These are phyloP conservation scores for Andrena trimmerana DNA, from an alignment of 2,888 invertebrate species.

Conservation along the genomic window DNA sequence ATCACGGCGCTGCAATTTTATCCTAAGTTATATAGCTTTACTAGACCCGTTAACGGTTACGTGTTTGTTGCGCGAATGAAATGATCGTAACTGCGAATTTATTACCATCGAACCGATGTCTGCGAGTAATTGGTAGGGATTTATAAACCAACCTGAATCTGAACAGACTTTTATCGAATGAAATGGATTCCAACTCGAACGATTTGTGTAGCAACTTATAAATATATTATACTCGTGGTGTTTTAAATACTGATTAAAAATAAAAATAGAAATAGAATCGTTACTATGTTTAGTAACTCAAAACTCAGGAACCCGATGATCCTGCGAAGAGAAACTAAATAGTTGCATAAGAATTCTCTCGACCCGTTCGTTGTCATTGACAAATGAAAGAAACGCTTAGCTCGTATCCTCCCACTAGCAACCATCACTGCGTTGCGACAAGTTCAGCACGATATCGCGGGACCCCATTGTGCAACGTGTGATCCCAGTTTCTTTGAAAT, in stretches of 20 bases:
- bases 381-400: conserved; percentile 36
- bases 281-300: too few relatives aligned
- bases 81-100: conserved; percentile 2
- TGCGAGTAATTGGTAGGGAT: neutral
- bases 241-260: neutral
- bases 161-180: neutral
- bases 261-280: too few relatives aligned
- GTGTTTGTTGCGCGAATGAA: conserved; percentile 9
- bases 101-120: neutral
- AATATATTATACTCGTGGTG: neutral
- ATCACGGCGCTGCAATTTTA: conserved; percentile 14
- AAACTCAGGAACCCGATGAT: neutral
- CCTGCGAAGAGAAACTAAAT: neutral
- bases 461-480: conserved; percentile 21
- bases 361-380: conserved; percentile 54
- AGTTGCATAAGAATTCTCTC: conserved; percentile 6
- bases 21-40: conserved; percentile 1
- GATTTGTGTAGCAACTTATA: conserved; percentile 4
- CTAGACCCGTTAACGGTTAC: conserved; percentile 8
- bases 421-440: conserved; percentile 26
- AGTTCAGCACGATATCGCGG: conserved; percentile 32
- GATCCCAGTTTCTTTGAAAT: conserved; percentile 49
- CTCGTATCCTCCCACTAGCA: conserved; percentile 21
- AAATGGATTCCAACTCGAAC: neutral
- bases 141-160: neutral